Percentiles rank a stretch among this genome's conserved stretches.
These are phyloP conservation scores for Eurois occulta DNA, from an alignment of 2,888 invertebrate genomes.

Conservation along the genomic window DNA sequence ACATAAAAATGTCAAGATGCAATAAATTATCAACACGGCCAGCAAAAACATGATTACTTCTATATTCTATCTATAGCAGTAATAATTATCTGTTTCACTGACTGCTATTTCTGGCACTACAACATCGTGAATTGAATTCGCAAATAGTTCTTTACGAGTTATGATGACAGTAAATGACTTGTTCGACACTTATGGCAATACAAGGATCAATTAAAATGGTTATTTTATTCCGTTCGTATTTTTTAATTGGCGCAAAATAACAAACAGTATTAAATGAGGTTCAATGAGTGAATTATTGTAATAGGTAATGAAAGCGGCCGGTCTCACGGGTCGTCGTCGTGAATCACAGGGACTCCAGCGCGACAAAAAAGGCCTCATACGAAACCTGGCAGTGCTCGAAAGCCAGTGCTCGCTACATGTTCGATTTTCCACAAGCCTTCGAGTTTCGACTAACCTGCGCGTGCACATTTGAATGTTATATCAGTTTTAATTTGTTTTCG, in stretches of 20 bases:
- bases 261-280: constrained; percentile 65
- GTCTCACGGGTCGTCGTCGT: constrained; percentile 66
- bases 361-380: constrained; percentile 70
- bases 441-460: constrained; percentile 68
- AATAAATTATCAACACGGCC: constrained; percentile 37
- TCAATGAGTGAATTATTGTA: constrained; percentile 72
- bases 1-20: constrained; percentile 62
- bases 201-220: constrained; percentile 64
- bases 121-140: constrained; percentile 55
- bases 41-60: constrained; percentile 46
- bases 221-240: constrained; percentile 55
- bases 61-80: constrained; percentile 51
- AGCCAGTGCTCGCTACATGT: constrained; percentile 63
- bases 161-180: constrained; percentile 66
- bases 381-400: constrained; percentile 46
- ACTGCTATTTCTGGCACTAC: constrained; percentile 51
- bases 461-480: constrained; percentile 76
- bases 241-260: constrained; percentile 68
- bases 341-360: constrained; percentile 66
- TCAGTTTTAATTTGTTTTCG: constrained; percentile 82
- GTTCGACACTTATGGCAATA: constrained; percentile 64
- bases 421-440: constrained; percentile 70
- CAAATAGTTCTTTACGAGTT: constrained; percentile 62
- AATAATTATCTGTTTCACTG: constrained; percentile 58
- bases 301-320: constrained; percentile 70